A percentile compares a stretch with the other conserved stretches of the same genome.
phyloP scores from a whole-genome alignment of 2,797 vertebrate species.

The Erpetoichthys calabaricus region DNA sequence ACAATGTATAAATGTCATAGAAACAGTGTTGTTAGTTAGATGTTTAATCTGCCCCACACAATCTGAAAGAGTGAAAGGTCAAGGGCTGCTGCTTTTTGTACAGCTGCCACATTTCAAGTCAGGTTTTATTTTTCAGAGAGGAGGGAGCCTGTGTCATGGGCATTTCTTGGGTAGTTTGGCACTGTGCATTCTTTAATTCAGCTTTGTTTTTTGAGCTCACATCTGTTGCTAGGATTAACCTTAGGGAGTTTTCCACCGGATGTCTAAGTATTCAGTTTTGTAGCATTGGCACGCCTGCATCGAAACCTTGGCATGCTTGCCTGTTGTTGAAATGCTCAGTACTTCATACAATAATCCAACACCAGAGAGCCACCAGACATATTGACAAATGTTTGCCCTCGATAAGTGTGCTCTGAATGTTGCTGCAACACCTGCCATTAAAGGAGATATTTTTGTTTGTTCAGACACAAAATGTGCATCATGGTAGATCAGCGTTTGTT shows the following conservation, averaged over 20 bases:
- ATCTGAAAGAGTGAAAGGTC: no score
- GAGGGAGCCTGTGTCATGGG: no score
- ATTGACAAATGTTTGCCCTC: no score
- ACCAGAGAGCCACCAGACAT: constrained; percentile 6
- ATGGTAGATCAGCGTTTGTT: constrained; percentile 9
- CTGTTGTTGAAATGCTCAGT: constrained; percentile 28
- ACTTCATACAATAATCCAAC: constrained; percentile 29
- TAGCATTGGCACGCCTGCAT: constrained; percentile 13
- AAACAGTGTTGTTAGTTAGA: no score
- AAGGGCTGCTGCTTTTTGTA: no score
- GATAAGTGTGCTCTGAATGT: neutral
- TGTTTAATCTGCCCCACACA: no score
- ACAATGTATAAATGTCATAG: no score
- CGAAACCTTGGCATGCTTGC: constrained; percentile 40
- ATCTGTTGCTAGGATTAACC: constrained; percentile 43
- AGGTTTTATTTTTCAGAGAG: no score
- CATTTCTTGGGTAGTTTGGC: no score
- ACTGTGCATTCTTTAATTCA: no score
- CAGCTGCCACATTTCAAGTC: no score
- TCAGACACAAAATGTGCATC: constrained; percentile 10
- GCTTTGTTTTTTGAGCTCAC: constrained; percentile 31
- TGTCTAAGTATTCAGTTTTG: constrained; percentile 15
- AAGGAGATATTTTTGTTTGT: constrained; percentile 2
- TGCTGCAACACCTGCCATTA: neutral
- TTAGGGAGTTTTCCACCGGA: constrained; percentile 38